phyloP scores from a whole-genome alignment of 92 coral and sea anemone genomes.

The Nematostella vectensis region DNA sequence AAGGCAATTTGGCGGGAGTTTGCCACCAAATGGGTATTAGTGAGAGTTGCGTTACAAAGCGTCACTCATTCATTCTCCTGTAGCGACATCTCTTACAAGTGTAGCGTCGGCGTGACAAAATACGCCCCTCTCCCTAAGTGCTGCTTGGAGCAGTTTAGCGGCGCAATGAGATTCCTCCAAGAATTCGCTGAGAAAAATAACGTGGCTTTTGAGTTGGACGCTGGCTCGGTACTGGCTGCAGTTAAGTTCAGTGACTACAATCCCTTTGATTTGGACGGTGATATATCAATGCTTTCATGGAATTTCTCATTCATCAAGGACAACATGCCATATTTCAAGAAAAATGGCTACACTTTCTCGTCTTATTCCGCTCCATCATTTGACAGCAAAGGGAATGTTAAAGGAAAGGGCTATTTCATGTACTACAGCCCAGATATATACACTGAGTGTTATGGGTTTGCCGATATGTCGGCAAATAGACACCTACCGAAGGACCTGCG shows the following conservation, averaged over 20 bases:
- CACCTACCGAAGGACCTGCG: slow-evolving; percentile 17
- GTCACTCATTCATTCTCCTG: slow-evolving; percentile 22
- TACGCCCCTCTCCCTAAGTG: slow-evolving; percentile 28
- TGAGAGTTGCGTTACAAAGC: slow-evolving; percentile 14
- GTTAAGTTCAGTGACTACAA: slow-evolving; percentile 18
- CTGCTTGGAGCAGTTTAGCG: slow-evolving; percentile 27
- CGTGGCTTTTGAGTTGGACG: slow-evolving; percentile 16
- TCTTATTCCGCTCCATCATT: background rate
- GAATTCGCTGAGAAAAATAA: slow-evolving; percentile 18
- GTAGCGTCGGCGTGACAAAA: slow-evolving; percentile 14
- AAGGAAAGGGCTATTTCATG: slow-evolving; percentile 7
- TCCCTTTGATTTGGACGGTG: slow-evolving; percentile 32
- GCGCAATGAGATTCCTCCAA: slow-evolving; percentile 19
- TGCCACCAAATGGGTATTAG: slow-evolving; percentile 15
- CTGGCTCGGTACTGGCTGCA: slow-evolving; percentile 19
- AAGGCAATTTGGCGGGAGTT: slow-evolving; percentile 19
- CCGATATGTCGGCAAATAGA: slow-evolving; percentile 6
- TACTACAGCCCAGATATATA: slow-evolving; percentile 23
- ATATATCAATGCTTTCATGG: slow-evolving; percentile 5
- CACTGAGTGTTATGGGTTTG: slow-evolving; percentile 20
- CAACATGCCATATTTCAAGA: slow-evolving; percentile 1
- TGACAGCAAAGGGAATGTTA: slow-evolving; percentile 2
- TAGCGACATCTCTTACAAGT: slow-evolving; percentile 26
- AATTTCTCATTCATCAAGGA: slow-evolving; percentile 9
- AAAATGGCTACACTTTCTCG: slow-evolving; percentile 13